phyloP scores from a whole-genome alignment of 2,797 vertebrate genomes.

The Meda fulgida region DNA sequence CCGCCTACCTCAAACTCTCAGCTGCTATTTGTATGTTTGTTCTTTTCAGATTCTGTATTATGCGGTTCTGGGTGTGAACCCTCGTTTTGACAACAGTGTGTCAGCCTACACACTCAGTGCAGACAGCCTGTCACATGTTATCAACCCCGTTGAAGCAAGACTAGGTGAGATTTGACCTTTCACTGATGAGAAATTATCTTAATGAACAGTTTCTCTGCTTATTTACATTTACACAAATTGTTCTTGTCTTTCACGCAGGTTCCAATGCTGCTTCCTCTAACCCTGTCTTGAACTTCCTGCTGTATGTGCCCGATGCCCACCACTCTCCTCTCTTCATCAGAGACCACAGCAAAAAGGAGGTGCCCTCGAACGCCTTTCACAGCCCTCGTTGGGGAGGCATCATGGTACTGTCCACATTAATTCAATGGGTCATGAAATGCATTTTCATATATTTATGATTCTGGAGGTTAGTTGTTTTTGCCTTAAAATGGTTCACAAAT shows the following conservation, averaged over 20 bases:
- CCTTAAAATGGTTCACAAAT: too few species aligned
- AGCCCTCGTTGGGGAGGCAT: conserved; percentile 98
- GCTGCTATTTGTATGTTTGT: background rate
- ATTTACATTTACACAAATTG: background rate
- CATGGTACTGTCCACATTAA: conserved; percentile 80
- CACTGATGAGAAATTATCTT: background rate
- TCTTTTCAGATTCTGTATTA: conserved; percentile 90
- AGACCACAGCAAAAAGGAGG: conserved; percentile 82
- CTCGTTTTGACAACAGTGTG: conserved; percentile 86
- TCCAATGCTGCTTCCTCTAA: conserved; percentile 94
- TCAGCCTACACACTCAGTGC: conserved; percentile 84
- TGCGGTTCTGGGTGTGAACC: conserved; percentile 89
- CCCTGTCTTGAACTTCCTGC: conserved; percentile 93
- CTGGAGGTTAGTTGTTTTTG: too few species aligned
- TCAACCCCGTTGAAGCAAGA: conserved; percentile 96
- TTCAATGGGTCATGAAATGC: background rate
- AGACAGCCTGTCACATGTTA: conserved; percentile 93
- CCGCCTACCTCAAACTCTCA: background rate
- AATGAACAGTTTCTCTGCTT: background rate
- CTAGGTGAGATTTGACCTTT: conserved; percentile 80
- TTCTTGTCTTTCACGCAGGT: conserved; percentile 73
- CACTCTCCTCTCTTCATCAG: conserved; percentile 92
- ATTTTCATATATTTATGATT: background rate
- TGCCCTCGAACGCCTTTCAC: conserved; percentile 92
- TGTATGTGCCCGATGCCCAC: conserved; percentile 90